Evolutionary conservation across 1,140 invertebrate genomes (phyloP).

Genomic region (Parapsyche elsis): DNA sequence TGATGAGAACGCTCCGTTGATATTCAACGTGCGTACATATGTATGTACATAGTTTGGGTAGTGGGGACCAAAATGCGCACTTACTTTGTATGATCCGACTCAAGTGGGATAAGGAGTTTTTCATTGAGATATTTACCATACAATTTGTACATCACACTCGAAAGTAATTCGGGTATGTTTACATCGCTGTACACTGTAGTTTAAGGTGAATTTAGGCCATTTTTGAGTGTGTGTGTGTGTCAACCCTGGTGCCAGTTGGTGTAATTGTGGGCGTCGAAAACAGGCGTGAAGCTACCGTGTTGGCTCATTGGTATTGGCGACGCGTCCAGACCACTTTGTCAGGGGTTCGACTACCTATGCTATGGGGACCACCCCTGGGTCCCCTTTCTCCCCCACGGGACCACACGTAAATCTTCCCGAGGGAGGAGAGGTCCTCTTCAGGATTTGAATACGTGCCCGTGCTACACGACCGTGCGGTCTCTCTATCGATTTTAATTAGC

Average conservation of each 20-base stretch:
- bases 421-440: conserved; percentile 1
- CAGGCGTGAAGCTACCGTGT: background rate
- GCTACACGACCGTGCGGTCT: background rate
- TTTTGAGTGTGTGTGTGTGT: no score
- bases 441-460: conserved; percentile 31
- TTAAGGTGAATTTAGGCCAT: no score
- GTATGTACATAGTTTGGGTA: no score
- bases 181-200: no score
- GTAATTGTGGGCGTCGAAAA: background rate
- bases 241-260: background rate
- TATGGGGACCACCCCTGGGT: background rate
- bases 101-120: no score
- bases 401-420: conserved; percentile 26
- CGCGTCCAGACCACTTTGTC: conserved; percentile 43
- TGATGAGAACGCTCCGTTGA: no score
- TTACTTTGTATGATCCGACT: no score
- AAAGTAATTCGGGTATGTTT: no score
- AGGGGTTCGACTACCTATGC: conserved; percentile 32
- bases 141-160: no score
- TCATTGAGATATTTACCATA: no score
- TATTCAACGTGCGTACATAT: no score
- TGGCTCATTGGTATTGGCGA: conserved; percentile 42
- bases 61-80: no score
- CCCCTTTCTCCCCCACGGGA: background rate
- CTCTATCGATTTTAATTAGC: background rate